Evolutionary conservation across 2,888 invertebrate genomes (phyloP).

Genomic region (Oscheius myriophilus): DNA sequence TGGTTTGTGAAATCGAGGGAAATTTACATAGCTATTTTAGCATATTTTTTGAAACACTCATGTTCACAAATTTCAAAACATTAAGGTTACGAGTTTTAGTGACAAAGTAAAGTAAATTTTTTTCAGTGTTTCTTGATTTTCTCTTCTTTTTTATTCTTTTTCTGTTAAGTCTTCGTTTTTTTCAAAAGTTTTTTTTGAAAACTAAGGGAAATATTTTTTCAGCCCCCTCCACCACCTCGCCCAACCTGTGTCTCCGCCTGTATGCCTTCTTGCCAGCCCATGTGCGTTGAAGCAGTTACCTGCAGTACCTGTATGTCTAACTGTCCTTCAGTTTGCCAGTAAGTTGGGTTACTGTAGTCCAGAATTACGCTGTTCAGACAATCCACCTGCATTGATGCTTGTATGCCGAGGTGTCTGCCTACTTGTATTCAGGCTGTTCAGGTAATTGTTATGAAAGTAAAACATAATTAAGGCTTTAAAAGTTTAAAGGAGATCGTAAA

Average conservation of each 20-base stretch:
- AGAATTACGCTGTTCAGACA: conserved; percentile 29
- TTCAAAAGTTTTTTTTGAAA: too few species aligned
- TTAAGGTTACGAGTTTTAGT: too few species aligned
- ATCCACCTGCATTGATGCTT: conserved; percentile 45
- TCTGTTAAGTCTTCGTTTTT: too few species aligned
- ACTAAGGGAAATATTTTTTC: background rate
- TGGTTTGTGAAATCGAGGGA: too few species aligned
- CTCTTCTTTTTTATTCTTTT: too few species aligned
- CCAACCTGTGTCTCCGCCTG: conserved; percentile 52
- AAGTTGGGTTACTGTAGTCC: conserved; percentile 4
- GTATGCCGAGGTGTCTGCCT: conserved; percentile 57
- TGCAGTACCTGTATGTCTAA: conserved; percentile 55
- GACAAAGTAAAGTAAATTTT: too few species aligned
- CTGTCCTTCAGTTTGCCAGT: conserved; percentile 51
- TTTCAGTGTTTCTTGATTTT: too few species aligned
- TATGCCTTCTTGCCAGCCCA: conserved; percentile 33
- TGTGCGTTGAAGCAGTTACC: conserved; percentile 52
- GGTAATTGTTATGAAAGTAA: conserved; percentile 17
- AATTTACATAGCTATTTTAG: too few species aligned
- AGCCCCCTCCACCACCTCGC: conserved; percentile 33
- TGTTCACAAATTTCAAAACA: too few species aligned
- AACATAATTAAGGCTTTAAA: background rate
- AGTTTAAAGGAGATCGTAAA: background rate
- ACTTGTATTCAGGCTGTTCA: conserved; percentile 54
- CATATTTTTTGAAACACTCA: too few species aligned